phyloP scores from a whole-genome alignment of 2,888 invertebrate genomes.

The Liopterus haemorrhoidalis region DNA sequence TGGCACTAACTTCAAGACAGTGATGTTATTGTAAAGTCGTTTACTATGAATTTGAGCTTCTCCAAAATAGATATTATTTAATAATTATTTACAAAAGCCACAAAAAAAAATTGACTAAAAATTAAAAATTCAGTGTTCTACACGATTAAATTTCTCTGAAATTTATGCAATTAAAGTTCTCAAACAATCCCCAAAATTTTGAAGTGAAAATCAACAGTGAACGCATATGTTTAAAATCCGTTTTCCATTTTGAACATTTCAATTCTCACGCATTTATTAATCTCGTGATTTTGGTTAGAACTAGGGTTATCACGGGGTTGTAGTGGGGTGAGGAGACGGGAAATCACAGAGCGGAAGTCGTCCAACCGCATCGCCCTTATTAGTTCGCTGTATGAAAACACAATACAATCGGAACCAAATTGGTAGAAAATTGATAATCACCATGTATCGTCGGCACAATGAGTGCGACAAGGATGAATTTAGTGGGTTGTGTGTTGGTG shows the following conservation, averaged over 20 bases:
- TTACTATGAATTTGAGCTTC: too few species aligned
- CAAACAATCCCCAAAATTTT: too few species aligned
- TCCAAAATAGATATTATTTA: too few species aligned
- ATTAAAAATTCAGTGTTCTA: too few species aligned
- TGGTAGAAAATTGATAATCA: conserved; percentile 50
- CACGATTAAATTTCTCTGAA: too few species aligned
- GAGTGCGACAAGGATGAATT: conserved; percentile 34
- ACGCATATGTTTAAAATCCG: conserved; percentile 1
- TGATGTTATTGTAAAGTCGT: too few species aligned
- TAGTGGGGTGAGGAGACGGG: background rate
- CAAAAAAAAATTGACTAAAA: too few species aligned
- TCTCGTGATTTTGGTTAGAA: background rate
- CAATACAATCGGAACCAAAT: conserved; percentile 47
- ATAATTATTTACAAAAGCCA: too few species aligned
- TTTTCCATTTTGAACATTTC: conserved; percentile 3
- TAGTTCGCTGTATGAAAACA: conserved; percentile 42
- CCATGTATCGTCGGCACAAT: conserved; percentile 39
- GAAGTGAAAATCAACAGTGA: too few species aligned
- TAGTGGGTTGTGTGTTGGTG: conserved; percentile 24
- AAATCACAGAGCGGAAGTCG: background rate
- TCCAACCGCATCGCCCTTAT: conserved; percentile 38
- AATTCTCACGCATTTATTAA: conserved; percentile 5
- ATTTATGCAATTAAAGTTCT: too few species aligned
- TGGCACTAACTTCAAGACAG: too few species aligned
- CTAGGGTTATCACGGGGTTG: background rate